phyloP scores from a whole-genome alignment of 2,888 invertebrate genomes.

The Coleophora flavipennella region DNA sequence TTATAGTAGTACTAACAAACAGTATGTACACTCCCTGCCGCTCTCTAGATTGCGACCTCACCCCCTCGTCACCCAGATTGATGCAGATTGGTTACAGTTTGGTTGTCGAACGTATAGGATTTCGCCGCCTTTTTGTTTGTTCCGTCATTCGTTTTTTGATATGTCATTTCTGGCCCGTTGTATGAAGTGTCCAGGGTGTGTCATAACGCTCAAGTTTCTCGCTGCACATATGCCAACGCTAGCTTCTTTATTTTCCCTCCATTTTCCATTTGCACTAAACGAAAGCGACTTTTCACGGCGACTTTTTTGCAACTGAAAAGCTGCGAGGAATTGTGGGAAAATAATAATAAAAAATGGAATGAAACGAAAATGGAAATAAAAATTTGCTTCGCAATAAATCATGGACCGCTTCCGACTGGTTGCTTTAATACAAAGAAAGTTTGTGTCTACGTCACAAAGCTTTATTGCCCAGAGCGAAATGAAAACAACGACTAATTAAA shows the following conservation, averaged over 20 bases:
- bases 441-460: slow-evolving; percentile 49
- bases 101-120: too few relatives aligned
- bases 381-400: slow-evolving; percentile 70
- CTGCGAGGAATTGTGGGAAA: slow-evolving; percentile 61
- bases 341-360: slow-evolving; percentile 59
- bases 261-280: slow-evolving; percentile 63
- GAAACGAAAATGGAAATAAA: slow-evolving; percentile 63
- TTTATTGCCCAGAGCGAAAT: slow-evolving; percentile 40
- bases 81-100: too few relatives aligned
- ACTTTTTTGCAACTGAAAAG: slow-evolving; percentile 57
- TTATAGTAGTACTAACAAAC: too few relatives aligned
- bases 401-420: slow-evolving; percentile 62
- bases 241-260: slow-evolving; percentile 48
- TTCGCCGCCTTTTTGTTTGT: too few relatives aligned
- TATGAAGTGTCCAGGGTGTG: too few relatives aligned
- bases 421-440: slow-evolving; percentile 62
- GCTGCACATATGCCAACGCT: slow-evolving; percentile 53
- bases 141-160: too few relatives aligned
- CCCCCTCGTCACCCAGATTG: too few relatives aligned
- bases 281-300: slow-evolving; percentile 62
- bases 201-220: slow-evolving; percentile 45
- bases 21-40: too few relatives aligned
- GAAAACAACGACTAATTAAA: slow-evolving; percentile 29
- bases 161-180: too few relatives aligned
- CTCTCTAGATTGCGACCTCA: too few relatives aligned